A percentile compares a stretch with the other conserved stretches of the same genome.
Evolutionary conservation across 2,113 vertebrate species (phyloP).

Genomic region (Austrofundulus limnaeus): DNA sequence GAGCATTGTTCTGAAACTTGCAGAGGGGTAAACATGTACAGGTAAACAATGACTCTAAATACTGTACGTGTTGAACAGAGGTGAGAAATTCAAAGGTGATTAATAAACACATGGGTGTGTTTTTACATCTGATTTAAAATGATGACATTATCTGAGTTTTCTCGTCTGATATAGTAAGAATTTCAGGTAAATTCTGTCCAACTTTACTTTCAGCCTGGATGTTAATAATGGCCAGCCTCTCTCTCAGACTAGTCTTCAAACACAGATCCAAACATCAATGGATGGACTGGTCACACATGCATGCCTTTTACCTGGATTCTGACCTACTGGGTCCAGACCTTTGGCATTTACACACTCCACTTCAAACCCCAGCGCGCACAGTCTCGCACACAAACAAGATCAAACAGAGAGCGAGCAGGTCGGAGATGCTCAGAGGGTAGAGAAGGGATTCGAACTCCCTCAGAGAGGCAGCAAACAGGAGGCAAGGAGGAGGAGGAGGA

Average conservation of each 20-base stretch:
- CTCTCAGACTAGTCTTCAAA: constrained; percentile 26
- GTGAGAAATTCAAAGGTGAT: neutral
- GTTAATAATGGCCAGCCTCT: constrained; percentile 18
- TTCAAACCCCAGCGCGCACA: constrained; percentile 70
- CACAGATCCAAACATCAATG: constrained; percentile 61
- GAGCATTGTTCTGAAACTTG: neutral
- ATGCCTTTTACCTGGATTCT: constrained; percentile 43
- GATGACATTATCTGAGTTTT: too few species aligned
- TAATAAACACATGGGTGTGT: too few species aligned
- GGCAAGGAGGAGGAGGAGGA: neutral
- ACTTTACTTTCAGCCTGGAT: too few species aligned
- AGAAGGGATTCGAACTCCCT: constrained; percentile 30
- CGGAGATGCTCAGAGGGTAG: constrained; percentile 13
- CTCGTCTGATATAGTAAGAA: too few species aligned
- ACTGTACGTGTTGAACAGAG: too few species aligned
- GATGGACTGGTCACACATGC: constrained; percentile 23
- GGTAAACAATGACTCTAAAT: too few species aligned
- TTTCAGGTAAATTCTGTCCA: too few species aligned
- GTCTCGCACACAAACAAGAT: constrained; percentile 22
- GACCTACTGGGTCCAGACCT: constrained; percentile 68
- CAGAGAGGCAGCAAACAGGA: constrained; percentile 26
- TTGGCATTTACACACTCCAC: constrained; percentile 77
- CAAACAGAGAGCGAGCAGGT: constrained; percentile 35
- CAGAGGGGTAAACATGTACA: too few species aligned
- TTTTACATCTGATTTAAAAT: too few species aligned